Conservation (phyloP, 2,888 invertebrate genomes). For the Crematogaster levior region DNA sequence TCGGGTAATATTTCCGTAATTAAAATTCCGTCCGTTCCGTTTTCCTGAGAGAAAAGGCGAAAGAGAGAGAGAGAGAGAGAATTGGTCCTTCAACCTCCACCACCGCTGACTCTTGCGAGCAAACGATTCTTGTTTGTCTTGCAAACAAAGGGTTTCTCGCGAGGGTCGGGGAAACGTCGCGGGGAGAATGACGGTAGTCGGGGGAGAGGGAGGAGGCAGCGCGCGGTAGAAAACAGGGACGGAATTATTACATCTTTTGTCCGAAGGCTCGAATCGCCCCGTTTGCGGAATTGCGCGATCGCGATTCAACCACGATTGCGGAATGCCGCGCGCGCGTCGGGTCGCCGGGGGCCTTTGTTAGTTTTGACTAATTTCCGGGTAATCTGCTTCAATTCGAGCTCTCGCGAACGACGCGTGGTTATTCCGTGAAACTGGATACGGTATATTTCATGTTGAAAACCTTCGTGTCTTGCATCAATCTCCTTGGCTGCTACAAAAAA, state of each 20-base stretch:
- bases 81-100: conserved; percentile 52
- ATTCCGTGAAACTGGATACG: conserved; percentile 55
- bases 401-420: background rate
- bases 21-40: conserved; percentile 84
- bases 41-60: conserved; percentile 53
- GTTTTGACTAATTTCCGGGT: conserved; percentile 83
- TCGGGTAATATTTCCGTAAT: conserved; percentile 83
- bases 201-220: conserved; percentile 11
- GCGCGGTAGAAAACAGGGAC: conserved; percentile 76
- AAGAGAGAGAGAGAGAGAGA: background rate
- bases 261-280: conserved; percentile 83
- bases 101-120: conserved; percentile 76
- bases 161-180: conserved; percentile 70
- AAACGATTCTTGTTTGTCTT: conserved; percentile 85
- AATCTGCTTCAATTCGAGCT: conserved; percentile 79
- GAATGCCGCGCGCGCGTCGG: conserved; percentile 70
- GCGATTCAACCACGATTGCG: conserved; percentile 83
- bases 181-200: conserved; percentile 52
- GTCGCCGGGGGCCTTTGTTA: conserved; percentile 80
- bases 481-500: background rate
- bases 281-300: conserved; percentile 84
- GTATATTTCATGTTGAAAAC: background rate
- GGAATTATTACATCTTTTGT: conserved; percentile 86
- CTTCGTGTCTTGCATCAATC: background rate
- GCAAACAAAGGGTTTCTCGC: conserved; percentile 82